Evolutionary conservation across 2,797 vertebrate species (phyloP).

Genomic region (Acanthornis magna): DNA sequence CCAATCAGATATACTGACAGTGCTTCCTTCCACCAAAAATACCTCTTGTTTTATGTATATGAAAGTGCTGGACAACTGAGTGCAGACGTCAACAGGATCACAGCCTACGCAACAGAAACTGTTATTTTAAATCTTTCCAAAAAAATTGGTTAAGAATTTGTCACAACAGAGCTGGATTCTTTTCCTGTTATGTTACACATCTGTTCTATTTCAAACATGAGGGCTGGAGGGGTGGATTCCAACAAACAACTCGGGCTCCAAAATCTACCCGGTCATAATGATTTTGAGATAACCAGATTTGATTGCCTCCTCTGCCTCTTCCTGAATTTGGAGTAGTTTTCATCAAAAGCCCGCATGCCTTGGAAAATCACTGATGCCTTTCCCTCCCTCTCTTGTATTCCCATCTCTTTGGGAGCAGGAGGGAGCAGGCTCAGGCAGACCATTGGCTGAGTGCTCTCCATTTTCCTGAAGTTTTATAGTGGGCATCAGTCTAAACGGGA

Average conservation of each 20-base stretch:
- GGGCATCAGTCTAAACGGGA: neutral
- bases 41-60: slow-evolving; percentile 37
- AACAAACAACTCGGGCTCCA: slow-evolving; percentile 58
- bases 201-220: slow-evolving; percentile 11
- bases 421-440: neutral
- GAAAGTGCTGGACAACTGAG: slow-evolving; percentile 9
- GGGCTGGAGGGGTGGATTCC: slow-evolving; percentile 31
- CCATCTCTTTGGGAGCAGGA: neutral
- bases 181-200: slow-evolving; percentile 47
- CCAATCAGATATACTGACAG: slow-evolving; percentile 31
- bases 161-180: slow-evolving; percentile 17
- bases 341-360: slow-evolving; percentile 17
- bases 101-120: slow-evolving; percentile 47
- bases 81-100: slow-evolving; percentile 59
- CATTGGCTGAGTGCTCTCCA: fast-evolving
- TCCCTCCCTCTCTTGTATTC: neutral
- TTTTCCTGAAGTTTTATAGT: neutral
- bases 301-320: slow-evolving; percentile 56
- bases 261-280: slow-evolving; percentile 33
- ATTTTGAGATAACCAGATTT: slow-evolving; percentile 64
- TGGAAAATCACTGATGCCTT: slow-evolving; percentile 31
- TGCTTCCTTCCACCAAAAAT: slow-evolving; percentile 67
- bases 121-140: slow-evolving; percentile 35
- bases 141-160: slow-evolving; percentile 6
- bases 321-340: neutral